These are phyloP conservation scores for Orius insidiosus DNA, from an alignment of 1,140 invertebrate species.

Conservation along the genomic window DNA sequence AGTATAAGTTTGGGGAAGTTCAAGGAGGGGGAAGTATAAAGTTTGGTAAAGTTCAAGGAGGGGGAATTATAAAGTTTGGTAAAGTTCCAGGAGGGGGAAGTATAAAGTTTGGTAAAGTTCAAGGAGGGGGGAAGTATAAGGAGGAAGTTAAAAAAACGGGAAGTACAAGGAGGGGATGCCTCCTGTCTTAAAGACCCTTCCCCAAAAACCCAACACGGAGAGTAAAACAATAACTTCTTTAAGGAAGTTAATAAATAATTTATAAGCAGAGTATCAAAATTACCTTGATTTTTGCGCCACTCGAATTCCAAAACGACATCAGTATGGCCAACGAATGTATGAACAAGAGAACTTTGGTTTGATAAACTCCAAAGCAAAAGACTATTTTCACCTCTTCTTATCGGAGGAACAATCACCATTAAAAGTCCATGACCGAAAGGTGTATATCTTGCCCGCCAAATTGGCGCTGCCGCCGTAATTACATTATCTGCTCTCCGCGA, in stretches of 20 bases:
- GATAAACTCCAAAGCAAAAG: slow-evolving; percentile 64
- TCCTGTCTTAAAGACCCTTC: too few relatives aligned
- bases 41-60: background rate
- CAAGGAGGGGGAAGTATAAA: too few relatives aligned
- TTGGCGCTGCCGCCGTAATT: slow-evolving; percentile 68
- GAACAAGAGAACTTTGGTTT: slow-evolving; percentile 50
- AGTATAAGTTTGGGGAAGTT: too few relatives aligned
- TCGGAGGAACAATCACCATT: slow-evolving; percentile 70
- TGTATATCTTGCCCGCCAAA: slow-evolving; percentile 84
- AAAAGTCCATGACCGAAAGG: slow-evolving; percentile 85
- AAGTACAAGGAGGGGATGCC: too few relatives aligned
- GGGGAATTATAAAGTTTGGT: too few relatives aligned
- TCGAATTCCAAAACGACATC: slow-evolving; percentile 91
- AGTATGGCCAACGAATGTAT: slow-evolving; percentile 79
- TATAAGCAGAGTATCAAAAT: too few relatives aligned
- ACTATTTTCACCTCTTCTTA: slow-evolving; percentile 62
- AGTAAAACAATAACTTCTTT: too few relatives aligned
- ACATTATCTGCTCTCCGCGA: slow-evolving; percentile 62
- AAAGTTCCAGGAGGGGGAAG: too few relatives aligned
- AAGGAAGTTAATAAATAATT: too few relatives aligned
- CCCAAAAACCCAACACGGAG: too few relatives aligned
- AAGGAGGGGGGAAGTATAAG: background rate
- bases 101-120: too few relatives aligned
- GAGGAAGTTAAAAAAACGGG: too few relatives aligned
- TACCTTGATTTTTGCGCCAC: slow-evolving; percentile 41